These are phyloP conservation scores for Eupithecia pulchellata DNA, from an alignment of 2,888 invertebrate species.

Conservation along the genomic window DNA sequence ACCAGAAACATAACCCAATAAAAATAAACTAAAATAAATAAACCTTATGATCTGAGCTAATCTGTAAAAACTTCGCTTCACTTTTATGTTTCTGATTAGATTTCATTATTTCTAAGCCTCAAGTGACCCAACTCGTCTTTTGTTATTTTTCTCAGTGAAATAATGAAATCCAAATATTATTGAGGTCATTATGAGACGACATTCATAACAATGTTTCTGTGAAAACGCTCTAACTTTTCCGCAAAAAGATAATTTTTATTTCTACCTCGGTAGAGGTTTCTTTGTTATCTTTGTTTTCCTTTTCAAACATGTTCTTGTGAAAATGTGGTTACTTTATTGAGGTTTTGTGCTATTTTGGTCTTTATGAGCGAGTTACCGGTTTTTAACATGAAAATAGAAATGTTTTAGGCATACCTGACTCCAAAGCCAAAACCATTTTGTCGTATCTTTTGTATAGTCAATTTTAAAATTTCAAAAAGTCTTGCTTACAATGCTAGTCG, in stretches of 20 bases:
- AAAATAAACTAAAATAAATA: no score
- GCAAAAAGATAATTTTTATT: conserved; percentile 40
- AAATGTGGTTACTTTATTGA: conserved; percentile 1
- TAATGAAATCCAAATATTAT: not conserved
- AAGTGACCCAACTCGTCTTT: not conserved
- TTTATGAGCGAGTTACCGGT: no score
- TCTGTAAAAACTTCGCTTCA: no score
- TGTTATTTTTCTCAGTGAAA: not conserved
- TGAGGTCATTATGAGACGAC: conserved; percentile 29
- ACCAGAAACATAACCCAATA: no score
- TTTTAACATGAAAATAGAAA: no score
- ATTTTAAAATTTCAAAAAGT: no score
- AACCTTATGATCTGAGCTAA: no score
- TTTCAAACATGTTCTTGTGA: conserved; percentile 27
- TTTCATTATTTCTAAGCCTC: not conserved
- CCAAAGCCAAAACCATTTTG: no score
- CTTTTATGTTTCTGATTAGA: no score
- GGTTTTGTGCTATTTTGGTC: not conserved
- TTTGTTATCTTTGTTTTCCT: conserved; percentile 39
- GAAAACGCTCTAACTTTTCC: conserved; percentile 38
- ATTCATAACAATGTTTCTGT: conserved; percentile 35
- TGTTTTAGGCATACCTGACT: no score
- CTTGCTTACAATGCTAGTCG: no score
- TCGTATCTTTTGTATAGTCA: no score
- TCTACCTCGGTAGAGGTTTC: conserved; percentile 24